Evolutionary conservation across 2,888 invertebrate species (phyloP), one percentile per base, ranked within the genome.

Genomic region (Sisyra nigra): DNA sequence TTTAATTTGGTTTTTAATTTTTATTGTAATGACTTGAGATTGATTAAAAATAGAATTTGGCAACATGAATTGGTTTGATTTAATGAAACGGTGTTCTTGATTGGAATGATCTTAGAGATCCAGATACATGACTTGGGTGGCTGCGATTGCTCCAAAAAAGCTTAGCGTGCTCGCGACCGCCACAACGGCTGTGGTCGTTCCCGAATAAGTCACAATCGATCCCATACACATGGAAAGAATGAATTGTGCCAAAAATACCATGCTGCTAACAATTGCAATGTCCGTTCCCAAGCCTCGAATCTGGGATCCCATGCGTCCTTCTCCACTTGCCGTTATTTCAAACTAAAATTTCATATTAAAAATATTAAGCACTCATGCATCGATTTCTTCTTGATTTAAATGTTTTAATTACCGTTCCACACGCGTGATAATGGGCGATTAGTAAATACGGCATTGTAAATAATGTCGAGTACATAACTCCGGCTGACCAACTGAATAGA

Each of bases 401-500:
- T 24, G 24, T 7, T 5, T 24, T 44, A 55, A 73, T 73, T 68
- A 92, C 94, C 68, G 76, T 80, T 53, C 86, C 83, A 46, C 78
- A 79, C n/a, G 88, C 80, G 58, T 96, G 94, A 60, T 94, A 96
- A 59, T 89, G 86, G 4, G 96, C 94, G 19, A 96, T 78, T 42
- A 96, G 68, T 30, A 94, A 67, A 57, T 93, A 96, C 2, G 94
- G 94, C 89, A 96, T 89, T 8, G 94, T 96, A 63, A 96, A 96
- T 18, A 96, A 71, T 0, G 94, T 94, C 10, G 94, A 92, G 63
- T 96, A 96, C 91, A 94, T 92, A 38, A 96, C 80, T 2, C 96
- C 94, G 2, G 94, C 92, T 0, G 89, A 82, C 76, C 91, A 87
- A 50, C 93, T 91, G 60, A 91, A 88, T 33, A 91, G 57, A 34